Evolutionary conservation across 53 echinoderm and acorn worm species (phyloP), one percentile per base, ranked within the genome.

Genomic region (Echinometra lucunter): DNA sequence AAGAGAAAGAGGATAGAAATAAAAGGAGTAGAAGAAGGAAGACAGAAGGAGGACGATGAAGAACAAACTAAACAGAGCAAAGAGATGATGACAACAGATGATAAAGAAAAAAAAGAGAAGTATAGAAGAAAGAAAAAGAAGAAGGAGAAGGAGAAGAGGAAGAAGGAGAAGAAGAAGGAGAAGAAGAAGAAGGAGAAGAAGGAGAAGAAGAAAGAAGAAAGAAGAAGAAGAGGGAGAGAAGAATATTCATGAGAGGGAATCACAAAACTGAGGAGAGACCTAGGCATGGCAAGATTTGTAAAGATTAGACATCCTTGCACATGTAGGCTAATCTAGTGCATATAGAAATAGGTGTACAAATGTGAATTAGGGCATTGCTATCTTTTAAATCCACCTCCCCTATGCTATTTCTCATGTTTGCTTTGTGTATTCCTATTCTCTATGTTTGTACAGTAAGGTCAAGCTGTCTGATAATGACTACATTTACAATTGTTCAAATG

Each of bases 361-460:
- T 35, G 32, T 74, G 15, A 74, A 42, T 19, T 78, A 78, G 78
- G 42, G 69, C 69, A 78, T 42, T 78, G 78, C 42, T 78, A 78
- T 78, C 78, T 78, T 38, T 78, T 78, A 40, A 78, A 38, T 21
- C 78, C 78, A 42, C 38, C 78, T 72, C 13, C 78, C 42, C 28
- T 78, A 78, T 23, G 78, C 78, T 78, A 78, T 78, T 78, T 30
- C 40, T 78, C 12, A 78, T 78, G 78, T 78, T 78, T 78, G 42
- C 78, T 78, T 42, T 40, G 63, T 15, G 11, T 63, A 12, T 12
- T 40, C 78, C 13, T 19, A 42, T 35, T 35, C 72, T 34, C 35
- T 72, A 35, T 63, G 16, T 78, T 78, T 78, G 78, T 42, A 78
- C 78, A 78, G 28, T 78, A 23, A 78, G 78, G 78, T 78, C 78